These are phyloP conservation scores for Galago senegalensis DNA, from an alignment of 2,797 vertebrate genomes.

Conservation along the genomic window DNA sequence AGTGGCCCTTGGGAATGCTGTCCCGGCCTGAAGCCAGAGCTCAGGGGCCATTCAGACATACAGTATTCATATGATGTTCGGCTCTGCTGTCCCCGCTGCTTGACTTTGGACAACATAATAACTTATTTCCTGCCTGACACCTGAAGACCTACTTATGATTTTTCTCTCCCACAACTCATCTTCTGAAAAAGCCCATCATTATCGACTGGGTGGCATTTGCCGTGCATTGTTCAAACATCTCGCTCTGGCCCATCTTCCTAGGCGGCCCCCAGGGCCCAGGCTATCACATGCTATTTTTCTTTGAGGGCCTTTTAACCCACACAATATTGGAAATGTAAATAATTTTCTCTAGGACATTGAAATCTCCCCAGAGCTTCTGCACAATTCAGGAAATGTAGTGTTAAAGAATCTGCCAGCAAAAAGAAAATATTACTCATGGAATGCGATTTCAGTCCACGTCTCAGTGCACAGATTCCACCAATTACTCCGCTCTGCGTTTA, in stretches of 20 bases:
- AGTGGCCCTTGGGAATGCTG: not conserved
- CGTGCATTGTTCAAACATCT: constrained; percentile 24
- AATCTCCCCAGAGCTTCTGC: not conserved
- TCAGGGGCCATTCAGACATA: rapidly evolving
- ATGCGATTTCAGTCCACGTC: not conserved
- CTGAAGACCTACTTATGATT: constrained; percentile 46
- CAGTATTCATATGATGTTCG: not conserved
- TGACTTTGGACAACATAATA: not conserved
- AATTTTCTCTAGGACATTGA: not conserved
- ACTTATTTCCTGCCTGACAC: constrained; percentile 46
- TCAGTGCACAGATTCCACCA: not conserved
- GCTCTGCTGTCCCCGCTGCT: not conserved
- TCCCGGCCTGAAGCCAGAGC: not conserved
- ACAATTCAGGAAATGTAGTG: not conserved
- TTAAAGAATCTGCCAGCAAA: not conserved
- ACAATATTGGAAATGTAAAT: constrained; percentile 60
- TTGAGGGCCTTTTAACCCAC: constrained; percentile 44
- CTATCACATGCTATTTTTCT: constrained; percentile 24
- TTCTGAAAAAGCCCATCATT: not conserved
- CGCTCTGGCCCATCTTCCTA: rapidly evolving
- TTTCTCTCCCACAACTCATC: not conserved
- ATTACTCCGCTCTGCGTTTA: not conserved
- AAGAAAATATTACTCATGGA: not conserved
- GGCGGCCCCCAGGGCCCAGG: not conserved
- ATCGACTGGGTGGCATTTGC: not conserved